Conservation (phyloP, 35 echinoderm and acorn worm species). For the Apostichopus californicus region DNA sequence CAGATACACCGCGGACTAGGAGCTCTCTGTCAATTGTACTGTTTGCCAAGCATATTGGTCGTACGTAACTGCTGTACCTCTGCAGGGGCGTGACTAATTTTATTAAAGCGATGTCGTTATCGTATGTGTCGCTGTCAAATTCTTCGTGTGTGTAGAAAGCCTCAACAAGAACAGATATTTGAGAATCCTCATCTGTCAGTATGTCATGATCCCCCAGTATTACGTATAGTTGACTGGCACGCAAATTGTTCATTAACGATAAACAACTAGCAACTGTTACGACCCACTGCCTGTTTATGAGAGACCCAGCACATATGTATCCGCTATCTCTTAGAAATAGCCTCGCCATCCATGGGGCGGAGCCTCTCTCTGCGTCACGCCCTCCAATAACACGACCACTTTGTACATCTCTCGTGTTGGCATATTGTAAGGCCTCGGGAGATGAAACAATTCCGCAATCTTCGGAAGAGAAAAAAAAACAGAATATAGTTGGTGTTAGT, state of each 20-base stretch:
- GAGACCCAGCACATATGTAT: constrained; percentile 17
- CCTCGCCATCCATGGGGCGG: constrained; percentile 80
- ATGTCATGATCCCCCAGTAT: constrained; percentile 71
- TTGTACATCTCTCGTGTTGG: not conserved
- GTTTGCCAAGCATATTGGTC: not conserved
- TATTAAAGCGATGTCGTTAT: constrained; percentile 18
- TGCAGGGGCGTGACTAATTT: not conserved
- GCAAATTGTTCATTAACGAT: no score
- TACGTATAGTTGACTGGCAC: constrained; percentile 22
- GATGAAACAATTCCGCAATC: constrained; percentile 74
- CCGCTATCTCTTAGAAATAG: constrained; percentile 32
- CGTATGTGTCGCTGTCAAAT: constrained; percentile 49
- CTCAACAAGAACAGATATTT: constrained; percentile 38
- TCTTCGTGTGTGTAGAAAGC: constrained; percentile 62
- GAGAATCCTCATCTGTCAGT: constrained; percentile 26
- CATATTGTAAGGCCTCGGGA: not conserved
- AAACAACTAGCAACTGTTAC: constrained; percentile 23
- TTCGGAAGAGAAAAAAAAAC: not conserved
- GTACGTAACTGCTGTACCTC: not conserved
- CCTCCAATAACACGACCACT: constrained; percentile 58
- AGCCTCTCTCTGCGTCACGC: constrained; percentile 40
- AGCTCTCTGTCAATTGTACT: not conserved
- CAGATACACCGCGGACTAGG: not conserved
- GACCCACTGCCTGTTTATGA: constrained; percentile 14
- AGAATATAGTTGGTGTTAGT: no score